Percentiles rank a stretch among this genome's conserved stretches.
These are phyloP conservation scores for Drosophila subobscura DNA, from an alignment of 1,140 invertebrate genomes.

Conservation along the genomic window DNA sequence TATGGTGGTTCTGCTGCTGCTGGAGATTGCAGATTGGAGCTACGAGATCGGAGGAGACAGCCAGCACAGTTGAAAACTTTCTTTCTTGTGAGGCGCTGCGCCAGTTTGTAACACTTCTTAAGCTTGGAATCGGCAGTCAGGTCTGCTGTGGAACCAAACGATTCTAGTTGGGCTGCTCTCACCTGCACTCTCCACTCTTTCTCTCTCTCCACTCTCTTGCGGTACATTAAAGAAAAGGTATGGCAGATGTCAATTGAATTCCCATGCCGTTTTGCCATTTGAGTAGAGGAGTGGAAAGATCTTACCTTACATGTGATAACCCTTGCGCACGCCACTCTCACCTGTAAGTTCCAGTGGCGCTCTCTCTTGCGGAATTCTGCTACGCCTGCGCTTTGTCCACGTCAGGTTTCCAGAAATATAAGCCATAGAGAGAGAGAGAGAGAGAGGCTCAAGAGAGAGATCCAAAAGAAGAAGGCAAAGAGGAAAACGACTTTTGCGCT, in stretches of 20 bases:
- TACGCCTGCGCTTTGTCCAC: constrained; percentile 72
- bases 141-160: no score
- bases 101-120: constrained; percentile 80
- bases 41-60: constrained; percentile 36
- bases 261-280: no score
- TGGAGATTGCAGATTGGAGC: constrained; percentile 23
- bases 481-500: constrained; percentile 14
- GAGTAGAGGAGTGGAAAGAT: no score
- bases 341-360: constrained; percentile 1
- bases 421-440: constrained; percentile 32
- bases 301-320: no score
- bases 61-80: constrained; percentile 78
- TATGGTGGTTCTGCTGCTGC: constrained; percentile 1
- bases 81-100: constrained; percentile 71
- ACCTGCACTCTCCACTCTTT: constrained; percentile 9
- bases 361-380: constrained; percentile 51
- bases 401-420: constrained; percentile 64
- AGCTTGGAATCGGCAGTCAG: constrained; percentile 46
- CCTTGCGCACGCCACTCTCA: constrained; percentile 6
- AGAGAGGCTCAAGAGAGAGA: constrained; percentile 5
- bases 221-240: no score
- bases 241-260: no score
- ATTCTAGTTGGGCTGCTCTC: background rate
- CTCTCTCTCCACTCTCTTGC: constrained; percentile 18
- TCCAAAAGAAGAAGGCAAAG: constrained; percentile 1